Conservation (phyloP, 2,888 invertebrate species). For the Apeira syringaria region DNA sequence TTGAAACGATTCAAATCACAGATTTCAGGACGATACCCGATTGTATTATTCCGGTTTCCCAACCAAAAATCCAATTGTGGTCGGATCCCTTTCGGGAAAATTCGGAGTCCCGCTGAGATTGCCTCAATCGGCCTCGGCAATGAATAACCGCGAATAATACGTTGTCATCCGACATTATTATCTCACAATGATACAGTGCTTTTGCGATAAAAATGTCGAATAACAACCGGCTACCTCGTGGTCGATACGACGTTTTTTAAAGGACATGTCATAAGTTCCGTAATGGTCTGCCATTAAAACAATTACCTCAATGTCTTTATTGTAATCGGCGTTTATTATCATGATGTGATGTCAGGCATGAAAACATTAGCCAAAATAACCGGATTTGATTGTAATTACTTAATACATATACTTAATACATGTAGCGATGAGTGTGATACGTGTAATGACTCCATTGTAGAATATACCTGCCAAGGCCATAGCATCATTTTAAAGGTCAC, state of each 20-base stretch:
- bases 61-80: slow-evolving; percentile 83
- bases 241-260: slow-evolving; percentile 60
- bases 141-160: slow-evolving; percentile 81
- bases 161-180: slow-evolving; percentile 82
- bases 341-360: slow-evolving; percentile 55
- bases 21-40: slow-evolving; percentile 80
- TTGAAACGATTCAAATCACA: slow-evolving; percentile 80
- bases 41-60: slow-evolving; percentile 82
- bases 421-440: slow-evolving; percentile 20
- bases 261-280: slow-evolving; percentile 61
- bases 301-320: slow-evolving; percentile 74
- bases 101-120: slow-evolving; percentile 78
- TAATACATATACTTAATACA: slow-evolving; percentile 41
- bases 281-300: slow-evolving; percentile 64
- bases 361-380: slow-evolving; percentile 55
- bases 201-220: slow-evolving; percentile 78
- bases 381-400: slow-evolving; percentile 58
- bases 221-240: slow-evolving; percentile 65
- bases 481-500: slow-evolving; percentile 9
- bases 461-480: slow-evolving; percentile 15
- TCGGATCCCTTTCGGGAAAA: slow-evolving; percentile 73
- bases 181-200: slow-evolving; percentile 81
- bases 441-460: slow-evolving; percentile 16
- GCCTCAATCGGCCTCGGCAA: slow-evolving; percentile 71
- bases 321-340: slow-evolving; percentile 43